Evolutionary conservation across 2,888 invertebrate genomes (phyloP).

Genomic region (Capitulum mitella): DNA sequence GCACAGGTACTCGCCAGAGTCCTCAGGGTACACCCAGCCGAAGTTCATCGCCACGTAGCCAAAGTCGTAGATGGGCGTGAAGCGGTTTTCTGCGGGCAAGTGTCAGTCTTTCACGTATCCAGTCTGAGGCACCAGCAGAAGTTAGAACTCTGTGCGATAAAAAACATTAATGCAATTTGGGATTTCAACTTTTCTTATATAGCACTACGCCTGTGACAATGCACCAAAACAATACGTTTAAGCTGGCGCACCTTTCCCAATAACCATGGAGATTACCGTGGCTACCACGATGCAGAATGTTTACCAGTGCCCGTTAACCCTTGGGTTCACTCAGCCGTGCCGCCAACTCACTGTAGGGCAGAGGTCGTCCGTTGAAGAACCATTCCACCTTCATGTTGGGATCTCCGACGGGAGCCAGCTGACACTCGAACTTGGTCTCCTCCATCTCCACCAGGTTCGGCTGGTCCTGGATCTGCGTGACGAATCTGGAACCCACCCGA

Average conservation of each 20-base stretch:
- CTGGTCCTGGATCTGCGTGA: conserved; percentile 79
- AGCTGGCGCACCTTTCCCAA: no score
- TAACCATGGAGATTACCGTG: no score
- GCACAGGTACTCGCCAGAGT: conserved; percentile 91
- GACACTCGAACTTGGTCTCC: conserved; percentile 81
- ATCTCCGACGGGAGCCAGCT: conserved; percentile 84
- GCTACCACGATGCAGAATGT: no score
- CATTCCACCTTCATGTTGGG: conserved; percentile 94
- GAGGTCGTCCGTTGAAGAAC: conserved; percentile 90
- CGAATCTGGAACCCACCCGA: conserved; percentile 53
- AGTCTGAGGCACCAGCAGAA: no score
- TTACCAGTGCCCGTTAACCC: no score
- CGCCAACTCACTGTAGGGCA: conserved; percentile 66
- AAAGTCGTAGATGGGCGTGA: conserved; percentile 90
- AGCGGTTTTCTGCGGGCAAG: conserved; percentile 78
- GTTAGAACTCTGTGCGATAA: no score
- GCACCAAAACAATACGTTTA: no score
- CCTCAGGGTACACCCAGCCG: conserved; percentile 92
- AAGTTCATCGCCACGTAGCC: conserved; percentile 95
- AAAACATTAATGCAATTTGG: no score
- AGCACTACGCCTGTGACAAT: no score
- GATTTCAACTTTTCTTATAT: no score
- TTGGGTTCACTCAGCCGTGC: no score
- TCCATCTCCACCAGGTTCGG: conserved; percentile 78
- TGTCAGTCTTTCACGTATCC: no score